Base-by-base conservation (phyloP, 2,113 vertebrate species). In the Poeciliopsis occidentalis region DNA sequence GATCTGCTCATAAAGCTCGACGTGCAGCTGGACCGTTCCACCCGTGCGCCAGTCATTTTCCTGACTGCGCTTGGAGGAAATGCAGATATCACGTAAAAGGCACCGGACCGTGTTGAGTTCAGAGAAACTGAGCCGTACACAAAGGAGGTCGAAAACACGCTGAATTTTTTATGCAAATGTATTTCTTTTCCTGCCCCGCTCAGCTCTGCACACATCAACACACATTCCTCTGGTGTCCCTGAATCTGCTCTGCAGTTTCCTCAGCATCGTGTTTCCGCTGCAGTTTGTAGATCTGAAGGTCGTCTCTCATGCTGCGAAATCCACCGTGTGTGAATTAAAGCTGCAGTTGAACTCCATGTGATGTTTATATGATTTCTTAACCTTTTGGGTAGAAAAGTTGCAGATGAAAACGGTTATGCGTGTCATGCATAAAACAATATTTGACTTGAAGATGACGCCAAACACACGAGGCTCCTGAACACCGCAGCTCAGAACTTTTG, bases 401-500 rank as follows among this genome's bases (percentile, higher is more conserved):
- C 24, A 57, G 22, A 57, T 57, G 7, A 57, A 24, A 57, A 0
- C 24, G 2, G 8, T 11, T 22, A 1, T 57, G 10, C 2, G 10
- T 57, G 51, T n/a, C 51, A n/a, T 10, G 22, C 17, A 57, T 54
- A 24, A 54, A 8, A 54, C 22, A 22, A 57, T 3, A 11, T 57
- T 57, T 57, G 51, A 57, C 24, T 24, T 22, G 3, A 7, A 17
- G 15, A 39, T 51, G 60, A 72, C 17, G 39, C 19, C 4, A 64
- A 47, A 26, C 8, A 8, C 31, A 24, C 54, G 4, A 27, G 4
- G 17, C 27, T 26, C 5, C 5, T 4, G 15, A 75, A 79, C 34
- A 51, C 54, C 4, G 0, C 22, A 44, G 54, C 51, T 29, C 61
- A 67, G 76, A 82, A 78, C 75, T 72, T 27, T 73, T 70, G 41